Evolutionary conservation across 1,140 invertebrate genomes (phyloP), one percentile per base, ranked within the genome.

Genomic region (Marisa cornuarietis): DNA sequence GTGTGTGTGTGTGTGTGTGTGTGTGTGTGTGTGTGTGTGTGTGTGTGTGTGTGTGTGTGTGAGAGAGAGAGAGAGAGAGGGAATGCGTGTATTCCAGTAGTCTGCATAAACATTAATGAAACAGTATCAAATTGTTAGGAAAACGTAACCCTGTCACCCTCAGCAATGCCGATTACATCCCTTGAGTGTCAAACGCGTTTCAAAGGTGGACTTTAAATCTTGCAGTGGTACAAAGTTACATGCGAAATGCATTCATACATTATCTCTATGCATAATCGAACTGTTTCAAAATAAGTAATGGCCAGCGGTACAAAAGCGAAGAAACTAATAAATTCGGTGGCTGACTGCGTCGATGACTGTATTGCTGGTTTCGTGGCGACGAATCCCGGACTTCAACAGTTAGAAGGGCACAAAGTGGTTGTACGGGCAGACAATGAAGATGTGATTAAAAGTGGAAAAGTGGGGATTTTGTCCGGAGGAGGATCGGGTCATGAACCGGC

Each of bases 401-500:
- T 95, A 82, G 85, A 91, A 2, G 92, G 93, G 10, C 92, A 94
- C 71, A 82, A 88, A 5, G 93, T 95, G 42, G 91, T 96, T 62
- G 83, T 94, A 6, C 86, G 91, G 42, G 87, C 91, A 62, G 91
- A 92, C 88, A 91, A 93, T 68, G 83, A 93, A 90, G 92, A 93
- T 83, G 86, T 90, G 81, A 90, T 90, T 85, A 86, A 77, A 22
- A 75, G 87, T 24, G 90, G 92, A 20, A 93, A 93, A 87, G 95
- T 96, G 13, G 93, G 93, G 3, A 79, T 96, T 4, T 89, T 97
- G n/a, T 93, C 93, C 81, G 96, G 96, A 42, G 92, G 91, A 68
- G 96, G 96, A 26, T 95, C 95, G 26, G 96, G 96, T 10, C 96
- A 97, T 88, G 96, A 97, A 90, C 96, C 96, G 16, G 91, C 90